A percentile compares a stretch with the other conserved stretches of the same genome.
Conservation (phyloP, 2,888 invertebrate species). For the Xestia c-nigrum region DNA sequence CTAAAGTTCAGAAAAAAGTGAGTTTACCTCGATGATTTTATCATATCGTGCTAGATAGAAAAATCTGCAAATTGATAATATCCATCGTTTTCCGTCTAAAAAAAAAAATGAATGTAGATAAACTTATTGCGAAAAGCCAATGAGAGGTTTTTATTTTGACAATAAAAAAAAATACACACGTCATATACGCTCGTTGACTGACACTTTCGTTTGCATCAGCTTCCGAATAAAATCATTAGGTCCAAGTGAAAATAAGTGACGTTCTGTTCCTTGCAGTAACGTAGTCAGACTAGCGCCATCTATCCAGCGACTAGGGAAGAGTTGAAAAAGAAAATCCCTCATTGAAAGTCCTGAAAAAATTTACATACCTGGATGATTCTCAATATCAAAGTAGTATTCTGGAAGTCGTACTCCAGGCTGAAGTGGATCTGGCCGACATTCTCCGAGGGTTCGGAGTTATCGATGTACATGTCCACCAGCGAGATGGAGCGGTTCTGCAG, state of each 20-base stretch:
- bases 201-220: too few relatives aligned
- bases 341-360: background rate
- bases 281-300: too few relatives aligned
- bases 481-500: slow-evolving; percentile 97
- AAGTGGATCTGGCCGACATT: slow-evolving; percentile 98
- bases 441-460: slow-evolving; percentile 97
- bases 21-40: background rate
- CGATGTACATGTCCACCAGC: slow-evolving; percentile 98
- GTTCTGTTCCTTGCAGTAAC: too few relatives aligned
- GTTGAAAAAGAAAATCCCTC: too few relatives aligned
- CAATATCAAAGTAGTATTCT: slow-evolving; percentile 97
- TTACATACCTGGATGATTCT: slow-evolving; percentile 96
- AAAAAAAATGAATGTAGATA: background rate
- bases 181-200: too few relatives aligned
- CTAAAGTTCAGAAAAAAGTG: background rate
- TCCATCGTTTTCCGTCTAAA: background rate
- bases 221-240: too few relatives aligned
- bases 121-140: background rate
- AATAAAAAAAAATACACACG: too few relatives aligned
- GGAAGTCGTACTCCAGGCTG: slow-evolving; percentile 98
- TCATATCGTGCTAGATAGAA: background rate
- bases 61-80: background rate
- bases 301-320: too few relatives aligned
- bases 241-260: too few relatives aligned
- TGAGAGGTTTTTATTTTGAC: too few relatives aligned